Conservation (phyloP, 1,140 invertebrate species). For the Ptiloglossa arizonensis region DNA sequence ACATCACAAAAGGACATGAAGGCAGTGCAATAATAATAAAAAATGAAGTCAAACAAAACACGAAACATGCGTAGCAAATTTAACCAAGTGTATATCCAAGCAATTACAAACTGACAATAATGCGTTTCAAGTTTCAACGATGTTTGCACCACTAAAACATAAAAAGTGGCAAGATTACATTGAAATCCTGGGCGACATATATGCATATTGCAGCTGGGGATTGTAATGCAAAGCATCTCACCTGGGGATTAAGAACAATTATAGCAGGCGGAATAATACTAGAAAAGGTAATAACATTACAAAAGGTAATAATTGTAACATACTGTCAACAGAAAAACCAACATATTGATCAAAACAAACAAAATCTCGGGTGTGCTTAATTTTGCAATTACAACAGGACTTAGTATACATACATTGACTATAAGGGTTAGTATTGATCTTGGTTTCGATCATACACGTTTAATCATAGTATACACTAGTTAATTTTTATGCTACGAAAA, state of each 20-base stretch:
- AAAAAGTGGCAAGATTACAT: background rate
- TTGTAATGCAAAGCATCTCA: background rate
- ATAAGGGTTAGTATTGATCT: background rate
- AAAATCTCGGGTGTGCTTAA: background rate
- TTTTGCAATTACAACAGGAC: background rate
- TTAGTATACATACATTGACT: background rate
- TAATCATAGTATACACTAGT: background rate
- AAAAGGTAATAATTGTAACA: background rate
- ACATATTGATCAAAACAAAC: background rate
- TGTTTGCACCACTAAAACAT: too few relatives aligned
- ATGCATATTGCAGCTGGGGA: background rate
- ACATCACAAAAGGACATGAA: too few relatives aligned
- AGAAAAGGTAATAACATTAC: background rate
- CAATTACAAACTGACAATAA: too few relatives aligned
- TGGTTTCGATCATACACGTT: background rate
- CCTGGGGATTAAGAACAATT: background rate
- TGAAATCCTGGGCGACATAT: background rate
- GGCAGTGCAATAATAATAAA: too few relatives aligned
- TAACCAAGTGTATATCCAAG: too few relatives aligned
- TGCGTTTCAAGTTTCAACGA: too few relatives aligned
- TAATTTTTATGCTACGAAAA: background rate
- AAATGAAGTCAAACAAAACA: too few relatives aligned
- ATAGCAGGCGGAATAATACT: background rate
- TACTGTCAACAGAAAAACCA: background rate
- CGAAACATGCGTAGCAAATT: too few relatives aligned